These are phyloP conservation scores for Aselliscus stoliczkanus DNA, from an alignment of 2,797 vertebrate species.

Conservation along the genomic window DNA sequence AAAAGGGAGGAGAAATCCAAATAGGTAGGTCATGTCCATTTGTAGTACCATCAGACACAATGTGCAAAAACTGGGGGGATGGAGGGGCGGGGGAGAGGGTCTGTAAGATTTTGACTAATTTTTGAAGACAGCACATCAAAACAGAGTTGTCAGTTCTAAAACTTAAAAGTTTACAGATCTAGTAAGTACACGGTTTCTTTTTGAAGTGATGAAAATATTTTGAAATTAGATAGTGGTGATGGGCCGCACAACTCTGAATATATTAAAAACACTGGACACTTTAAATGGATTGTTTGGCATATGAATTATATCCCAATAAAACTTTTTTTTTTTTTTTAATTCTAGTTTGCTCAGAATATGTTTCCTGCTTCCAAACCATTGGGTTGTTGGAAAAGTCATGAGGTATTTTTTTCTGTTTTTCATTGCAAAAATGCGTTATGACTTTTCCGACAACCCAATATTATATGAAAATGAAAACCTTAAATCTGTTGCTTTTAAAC, in stretches of 20 bases:
- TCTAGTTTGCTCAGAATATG: not conserved
- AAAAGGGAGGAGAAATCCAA: slow-evolving; percentile 52
- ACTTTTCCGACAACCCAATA: too few relatives aligned
- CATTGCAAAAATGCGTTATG: too few relatives aligned
- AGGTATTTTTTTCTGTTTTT: too few relatives aligned
- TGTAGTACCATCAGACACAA: slow-evolving; percentile 40
- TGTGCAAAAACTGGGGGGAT: not conserved
- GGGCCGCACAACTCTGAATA: not conserved
- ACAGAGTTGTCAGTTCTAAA: not conserved
- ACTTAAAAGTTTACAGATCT: not conserved
- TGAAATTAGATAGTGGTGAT: not conserved
- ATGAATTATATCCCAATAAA: not conserved
- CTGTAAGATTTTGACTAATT: not conserved
- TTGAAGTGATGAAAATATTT: not conserved
- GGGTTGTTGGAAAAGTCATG: too few relatives aligned
- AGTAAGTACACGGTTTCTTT: not conserved
- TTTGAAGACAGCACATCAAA: not conserved
- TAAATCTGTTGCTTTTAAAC: slow-evolving; percentile 11
- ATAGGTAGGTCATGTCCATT: slow-evolving; percentile 41
- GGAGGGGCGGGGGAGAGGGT: too few relatives aligned
- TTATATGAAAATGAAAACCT: not conserved
- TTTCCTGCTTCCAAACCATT: not conserved
- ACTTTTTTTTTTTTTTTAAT: not conserved
- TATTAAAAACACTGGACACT: not conserved
- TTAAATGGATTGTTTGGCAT: too few relatives aligned